A percentile compares a stretch with the other conserved stretches of the same genome.
Conservation (phyloP, 2,888 invertebrate species). For the Platypus cylindrus region DNA sequence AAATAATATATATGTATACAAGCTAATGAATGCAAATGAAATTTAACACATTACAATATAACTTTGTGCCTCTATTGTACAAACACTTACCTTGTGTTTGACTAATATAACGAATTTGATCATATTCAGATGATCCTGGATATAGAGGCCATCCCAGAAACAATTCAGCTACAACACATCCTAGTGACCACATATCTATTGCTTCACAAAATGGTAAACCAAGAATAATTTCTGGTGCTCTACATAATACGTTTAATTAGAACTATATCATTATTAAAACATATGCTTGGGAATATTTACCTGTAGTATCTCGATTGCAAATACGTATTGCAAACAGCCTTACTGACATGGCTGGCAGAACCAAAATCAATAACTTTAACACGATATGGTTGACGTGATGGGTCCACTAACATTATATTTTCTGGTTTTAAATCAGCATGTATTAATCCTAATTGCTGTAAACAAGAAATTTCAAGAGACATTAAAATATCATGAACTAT, state of each 20-base stretch:
- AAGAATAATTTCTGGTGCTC: conserved; percentile 93
- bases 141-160: conserved; percentile 99
- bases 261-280: neutral
- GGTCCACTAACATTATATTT: conserved; percentile 99
- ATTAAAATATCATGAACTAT: neutral
- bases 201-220: conserved; percentile 98
- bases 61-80: too few species aligned
- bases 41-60: too few species aligned
- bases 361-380: conserved; percentile 99
- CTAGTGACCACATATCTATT: conserved; percentile 99
- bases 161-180: conserved; percentile 97
- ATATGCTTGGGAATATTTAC: conserved; percentile 9
- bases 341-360: conserved; percentile 97
- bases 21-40: too few species aligned
- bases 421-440: conserved; percentile 99
- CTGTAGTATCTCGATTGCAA: conserved; percentile 97
- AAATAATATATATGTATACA: conserved; percentile 3
- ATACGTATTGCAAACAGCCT: conserved; percentile 99
- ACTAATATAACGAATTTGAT: conserved; percentile 80
- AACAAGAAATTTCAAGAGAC: conserved; percentile 3
- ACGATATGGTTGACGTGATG: conserved; percentile 92
- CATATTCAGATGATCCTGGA: conserved; percentile 98
- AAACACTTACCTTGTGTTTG: conserved; percentile 49
- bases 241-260: conserved; percentile 55
- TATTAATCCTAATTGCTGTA: conserved; percentile 92